phyloP scores from a whole-genome alignment of 2,113 vertebrate genomes.

The Motacilla alba region DNA sequence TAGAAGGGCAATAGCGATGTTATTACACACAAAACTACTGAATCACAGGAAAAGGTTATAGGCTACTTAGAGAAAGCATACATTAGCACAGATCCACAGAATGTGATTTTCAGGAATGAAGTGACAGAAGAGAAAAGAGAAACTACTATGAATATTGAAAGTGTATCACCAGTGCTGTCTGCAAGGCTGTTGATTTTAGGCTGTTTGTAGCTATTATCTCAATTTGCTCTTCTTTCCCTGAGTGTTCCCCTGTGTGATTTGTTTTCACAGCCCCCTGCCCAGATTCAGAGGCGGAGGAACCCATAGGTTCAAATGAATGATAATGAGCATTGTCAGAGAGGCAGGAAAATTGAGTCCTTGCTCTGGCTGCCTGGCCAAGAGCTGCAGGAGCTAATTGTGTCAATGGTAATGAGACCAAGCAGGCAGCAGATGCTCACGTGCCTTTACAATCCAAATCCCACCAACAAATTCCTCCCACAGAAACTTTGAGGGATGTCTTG shows the following conservation, averaged over 20 bases:
- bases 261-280: slow-evolving; percentile 31
- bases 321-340: slow-evolving; percentile 66
- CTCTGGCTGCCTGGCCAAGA: slow-evolving; percentile 66
- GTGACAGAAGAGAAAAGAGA: neutral
- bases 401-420: slow-evolving; percentile 86
- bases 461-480: slow-evolving; percentile 77
- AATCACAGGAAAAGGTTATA: neutral
- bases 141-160: neutral
- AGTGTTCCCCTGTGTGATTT: neutral
- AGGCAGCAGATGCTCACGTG: slow-evolving; percentile 94
- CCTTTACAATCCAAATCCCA: slow-evolving; percentile 89
- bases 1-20: neutral
- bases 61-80: neutral
- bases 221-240: neutral
- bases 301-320: slow-evolving; percentile 61
- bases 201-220: neutral
- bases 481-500: slow-evolving; percentile 74
- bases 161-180: neutral
- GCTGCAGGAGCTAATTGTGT: slow-evolving; percentile 85
- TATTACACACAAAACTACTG: neutral
- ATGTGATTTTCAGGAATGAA: neutral
- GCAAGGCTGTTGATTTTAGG: neutral
- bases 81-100: neutral
- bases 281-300: slow-evolving; percentile 32
- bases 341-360: slow-evolving; percentile 59